These are phyloP conservation scores for Cryptoblepharus egeriae DNA, from an alignment of 2,797 vertebrate species.

Conservation along the genomic window DNA sequence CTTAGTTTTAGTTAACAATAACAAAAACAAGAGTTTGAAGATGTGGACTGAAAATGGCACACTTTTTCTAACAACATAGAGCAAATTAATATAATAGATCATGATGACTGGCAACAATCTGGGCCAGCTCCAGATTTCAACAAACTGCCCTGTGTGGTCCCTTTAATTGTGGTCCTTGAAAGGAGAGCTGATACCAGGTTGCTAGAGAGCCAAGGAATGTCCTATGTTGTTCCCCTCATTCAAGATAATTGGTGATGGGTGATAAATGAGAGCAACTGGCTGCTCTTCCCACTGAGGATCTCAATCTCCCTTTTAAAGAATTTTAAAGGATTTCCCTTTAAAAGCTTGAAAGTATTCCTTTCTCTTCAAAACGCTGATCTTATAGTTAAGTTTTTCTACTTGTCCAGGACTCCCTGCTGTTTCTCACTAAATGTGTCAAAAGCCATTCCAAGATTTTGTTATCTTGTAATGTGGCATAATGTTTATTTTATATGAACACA, in stretches of 20 bases:
- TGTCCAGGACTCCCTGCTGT: background rate
- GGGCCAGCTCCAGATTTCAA: too few relatives aligned
- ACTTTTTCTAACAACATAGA: background rate
- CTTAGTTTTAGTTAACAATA: background rate
- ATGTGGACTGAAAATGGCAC: background rate
- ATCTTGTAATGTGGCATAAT: background rate
- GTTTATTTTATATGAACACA: conserved; percentile 3
- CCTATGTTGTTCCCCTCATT: too few relatives aligned
- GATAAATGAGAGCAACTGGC: too few relatives aligned
- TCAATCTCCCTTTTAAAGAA: too few relatives aligned
- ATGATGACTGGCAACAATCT: too few relatives aligned
- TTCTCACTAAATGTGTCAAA: background rate
- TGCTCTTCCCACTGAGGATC: too few relatives aligned
- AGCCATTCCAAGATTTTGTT: background rate
- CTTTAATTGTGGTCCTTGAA: too few relatives aligned
- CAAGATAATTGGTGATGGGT: too few relatives aligned
- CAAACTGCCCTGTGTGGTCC: too few relatives aligned
- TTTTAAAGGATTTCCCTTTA: too few relatives aligned
- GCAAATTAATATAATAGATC: background rate
- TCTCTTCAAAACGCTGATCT: background rate
- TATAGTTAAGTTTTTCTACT: background rate
- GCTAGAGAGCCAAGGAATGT: too few relatives aligned
- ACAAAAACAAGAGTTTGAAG: background rate
- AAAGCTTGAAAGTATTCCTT: background rate
- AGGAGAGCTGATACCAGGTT: too few relatives aligned